phyloP scores from a whole-genome alignment of 2,888 invertebrate genomes.

The Camptogramma bilineatum region DNA sequence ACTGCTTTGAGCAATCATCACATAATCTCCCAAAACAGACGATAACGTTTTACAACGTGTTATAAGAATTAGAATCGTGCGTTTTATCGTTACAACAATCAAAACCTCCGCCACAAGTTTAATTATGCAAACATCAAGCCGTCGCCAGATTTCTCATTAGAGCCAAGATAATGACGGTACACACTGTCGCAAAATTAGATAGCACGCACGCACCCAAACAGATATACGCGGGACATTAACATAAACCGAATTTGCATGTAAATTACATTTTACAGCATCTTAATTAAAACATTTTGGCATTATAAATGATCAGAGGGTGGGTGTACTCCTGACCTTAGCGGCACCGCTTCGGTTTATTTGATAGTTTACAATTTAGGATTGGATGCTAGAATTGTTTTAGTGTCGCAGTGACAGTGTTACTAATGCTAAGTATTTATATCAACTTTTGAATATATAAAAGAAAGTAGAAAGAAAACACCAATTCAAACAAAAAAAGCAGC shows the following conservation, averaged over 20 bases:
- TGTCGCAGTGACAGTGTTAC: background rate
- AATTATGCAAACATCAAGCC: conserved; percentile 86
- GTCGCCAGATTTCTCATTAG: conserved; percentile 86
- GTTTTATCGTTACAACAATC: conserved; percentile 82
- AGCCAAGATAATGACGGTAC: conserved; percentile 85
- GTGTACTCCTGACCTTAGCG: conserved; percentile 73
- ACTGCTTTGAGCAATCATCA: conserved; percentile 6
- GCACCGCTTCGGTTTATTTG: conserved; percentile 65
- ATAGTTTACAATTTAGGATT: conserved; percentile 68
- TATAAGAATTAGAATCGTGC: conserved; percentile 56
- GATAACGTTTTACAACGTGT: conserved; percentile 26
- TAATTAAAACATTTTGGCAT: conserved; percentile 87
- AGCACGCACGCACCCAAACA: conserved; percentile 85
- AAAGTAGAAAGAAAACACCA: no score
- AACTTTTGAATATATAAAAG: no score
- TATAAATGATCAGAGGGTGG: conserved; percentile 84
- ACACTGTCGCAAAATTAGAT: conserved; percentile 86
- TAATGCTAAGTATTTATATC: background rate
- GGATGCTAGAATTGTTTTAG: conserved; percentile 34
- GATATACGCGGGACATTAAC: conserved; percentile 86
- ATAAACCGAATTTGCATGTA: conserved; percentile 87
- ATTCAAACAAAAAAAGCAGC: no score
- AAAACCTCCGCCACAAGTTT: conserved; percentile 81
- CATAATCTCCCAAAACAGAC: conserved; percentile 9
- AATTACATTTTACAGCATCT: conserved; percentile 87